These are phyloP conservation scores for Heterotilapia buettikoferi DNA, from an alignment of 2,113 vertebrate species.

Conservation along the genomic window DNA sequence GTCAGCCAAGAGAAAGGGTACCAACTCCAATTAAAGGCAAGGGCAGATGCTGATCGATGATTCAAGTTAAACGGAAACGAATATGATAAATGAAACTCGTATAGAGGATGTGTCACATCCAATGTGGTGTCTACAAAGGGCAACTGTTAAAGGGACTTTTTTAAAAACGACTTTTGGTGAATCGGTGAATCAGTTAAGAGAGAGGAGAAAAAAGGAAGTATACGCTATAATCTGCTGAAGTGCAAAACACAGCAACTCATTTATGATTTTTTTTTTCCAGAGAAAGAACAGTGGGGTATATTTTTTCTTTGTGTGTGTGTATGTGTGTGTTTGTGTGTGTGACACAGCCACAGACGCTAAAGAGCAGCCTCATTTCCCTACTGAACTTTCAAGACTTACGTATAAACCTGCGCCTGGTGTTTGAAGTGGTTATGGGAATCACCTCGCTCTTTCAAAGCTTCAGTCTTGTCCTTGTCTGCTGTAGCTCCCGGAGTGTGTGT, in stretches of 20 bases:
- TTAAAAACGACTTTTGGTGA: background rate
- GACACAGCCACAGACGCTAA: background rate
- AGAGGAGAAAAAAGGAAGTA: background rate
- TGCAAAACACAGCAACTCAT: background rate
- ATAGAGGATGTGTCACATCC: conserved; percentile 44
- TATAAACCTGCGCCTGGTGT: background rate
- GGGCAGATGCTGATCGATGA: background rate
- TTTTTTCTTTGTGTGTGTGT: background rate
- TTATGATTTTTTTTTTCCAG: conserved; percentile 7
- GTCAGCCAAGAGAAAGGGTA: background rate
- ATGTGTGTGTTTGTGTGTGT: background rate
- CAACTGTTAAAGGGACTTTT: conserved; percentile 30
- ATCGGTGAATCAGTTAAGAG: background rate
- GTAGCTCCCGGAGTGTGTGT: conserved; percentile 1
- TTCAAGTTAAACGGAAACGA: background rate
- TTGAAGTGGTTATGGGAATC: conserved; percentile 68
- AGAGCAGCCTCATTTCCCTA: background rate
- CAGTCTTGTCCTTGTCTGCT: conserved; percentile 8
- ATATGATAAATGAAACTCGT: conserved; percentile 33
- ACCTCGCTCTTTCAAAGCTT: conserved; percentile 41
- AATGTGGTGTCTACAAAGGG: conserved; percentile 12
- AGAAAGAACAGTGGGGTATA: background rate
- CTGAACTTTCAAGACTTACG: background rate
- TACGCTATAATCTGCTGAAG: background rate
- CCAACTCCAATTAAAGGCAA: background rate